Conservation (phyloP, 2,888 invertebrate genomes). For the Acronicta aceris region DNA sequence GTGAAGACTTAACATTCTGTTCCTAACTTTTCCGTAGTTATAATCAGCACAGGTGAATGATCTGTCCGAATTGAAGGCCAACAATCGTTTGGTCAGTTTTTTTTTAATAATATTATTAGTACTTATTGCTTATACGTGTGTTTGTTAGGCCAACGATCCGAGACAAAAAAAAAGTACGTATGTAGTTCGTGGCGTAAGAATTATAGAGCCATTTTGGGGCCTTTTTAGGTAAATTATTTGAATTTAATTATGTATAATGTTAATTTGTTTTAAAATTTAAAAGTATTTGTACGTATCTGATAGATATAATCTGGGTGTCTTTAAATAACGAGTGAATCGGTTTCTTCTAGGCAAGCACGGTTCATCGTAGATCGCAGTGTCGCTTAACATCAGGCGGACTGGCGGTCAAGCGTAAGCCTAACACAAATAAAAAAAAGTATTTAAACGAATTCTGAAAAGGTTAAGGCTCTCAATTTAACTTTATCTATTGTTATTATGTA, state of each 20-base stretch:
- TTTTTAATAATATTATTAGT: constrained; percentile 73
- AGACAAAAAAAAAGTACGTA: constrained; percentile 66
- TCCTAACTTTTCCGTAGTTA: constrained; percentile 29
- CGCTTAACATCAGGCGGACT: too few species aligned
- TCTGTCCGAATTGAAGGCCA: constrained; percentile 84
- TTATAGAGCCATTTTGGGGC: constrained; percentile 57
- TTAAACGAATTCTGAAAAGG: too few species aligned
- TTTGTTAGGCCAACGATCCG: constrained; percentile 71
- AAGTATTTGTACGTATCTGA: too few species aligned
- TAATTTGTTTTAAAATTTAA: constrained; percentile 6
- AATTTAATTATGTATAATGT: constrained; percentile 30
- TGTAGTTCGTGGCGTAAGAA: constrained; percentile 54
- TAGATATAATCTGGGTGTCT: too few species aligned
- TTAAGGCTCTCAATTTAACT: too few species aligned
- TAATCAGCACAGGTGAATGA: constrained; percentile 79
- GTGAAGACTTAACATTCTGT: constrained; percentile 33
- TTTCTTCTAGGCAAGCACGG: too few species aligned
- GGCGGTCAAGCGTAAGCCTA: too few species aligned
- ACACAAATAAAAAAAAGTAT: too few species aligned
- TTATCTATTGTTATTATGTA: too few species aligned
- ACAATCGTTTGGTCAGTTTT: constrained; percentile 79
- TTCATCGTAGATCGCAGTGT: too few species aligned
- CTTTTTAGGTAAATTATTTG: constrained; percentile 55
- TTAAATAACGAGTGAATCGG: too few species aligned
- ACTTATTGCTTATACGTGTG: constrained; percentile 70